These are phyloP conservation scores for Stegophylla sp. DNA, from an alignment of 2,888 invertebrate species.

Conservation along the genomic window DNA sequence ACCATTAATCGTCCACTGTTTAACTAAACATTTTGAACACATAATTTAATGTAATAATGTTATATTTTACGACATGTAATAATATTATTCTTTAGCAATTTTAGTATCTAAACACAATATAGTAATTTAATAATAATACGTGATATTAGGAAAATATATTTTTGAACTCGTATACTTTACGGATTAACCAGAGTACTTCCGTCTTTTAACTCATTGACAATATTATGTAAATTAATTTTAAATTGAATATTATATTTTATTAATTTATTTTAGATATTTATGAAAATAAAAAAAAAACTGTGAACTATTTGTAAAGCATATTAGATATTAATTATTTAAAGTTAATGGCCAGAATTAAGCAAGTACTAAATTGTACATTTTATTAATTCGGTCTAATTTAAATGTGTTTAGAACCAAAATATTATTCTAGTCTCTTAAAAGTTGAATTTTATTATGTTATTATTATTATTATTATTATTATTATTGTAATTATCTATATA, in stretches of 20 bases:
- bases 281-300: neutral
- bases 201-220: constrained; percentile 34
- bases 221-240: neutral
- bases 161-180: neutral
- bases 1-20: neutral
- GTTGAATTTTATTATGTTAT: constrained; percentile 33
- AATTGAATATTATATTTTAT: constrained; percentile 36
- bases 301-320: neutral
- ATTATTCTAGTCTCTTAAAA: constrained; percentile 50
- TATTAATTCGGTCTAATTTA: neutral
- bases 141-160: no score
- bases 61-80: no score
- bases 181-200: constrained; percentile 30
- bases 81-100: neutral
- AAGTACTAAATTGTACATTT: neutral
- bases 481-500: neutral
- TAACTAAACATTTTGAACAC: neutral
- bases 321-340: constrained; percentile 1
- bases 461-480: no score
- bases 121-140: neutral
- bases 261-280: constrained; percentile 36
- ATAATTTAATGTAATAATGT: no score
- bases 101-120: neutral
- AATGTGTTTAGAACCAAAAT: constrained; percentile 32
- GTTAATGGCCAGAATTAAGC: neutral